Conservation (phyloP, 2,888 invertebrate genomes). For the Cenopis cana region DNA sequence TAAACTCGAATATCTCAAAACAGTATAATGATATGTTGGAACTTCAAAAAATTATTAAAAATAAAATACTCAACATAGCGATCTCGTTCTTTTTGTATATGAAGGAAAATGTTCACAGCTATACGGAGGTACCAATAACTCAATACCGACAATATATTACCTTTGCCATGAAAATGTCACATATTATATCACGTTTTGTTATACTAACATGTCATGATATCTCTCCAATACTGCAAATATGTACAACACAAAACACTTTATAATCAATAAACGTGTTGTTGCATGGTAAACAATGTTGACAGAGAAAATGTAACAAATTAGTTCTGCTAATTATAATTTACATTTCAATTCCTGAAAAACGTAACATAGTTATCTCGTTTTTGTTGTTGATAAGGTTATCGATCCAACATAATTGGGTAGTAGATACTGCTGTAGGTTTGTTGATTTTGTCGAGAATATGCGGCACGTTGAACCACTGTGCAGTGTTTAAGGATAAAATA, state of each 20-base stretch:
- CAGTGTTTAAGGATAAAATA: neutral
- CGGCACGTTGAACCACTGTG: constrained; percentile 24
- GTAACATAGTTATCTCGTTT: constrained; percentile 3
- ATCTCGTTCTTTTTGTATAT: too few relatives aligned
- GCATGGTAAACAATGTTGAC: constrained; percentile 22
- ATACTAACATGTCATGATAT: neutral
- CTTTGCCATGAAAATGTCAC: too few relatives aligned
- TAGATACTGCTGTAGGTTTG: constrained; percentile 12
- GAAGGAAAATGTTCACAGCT: too few relatives aligned
- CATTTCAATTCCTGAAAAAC: constrained; percentile 9
- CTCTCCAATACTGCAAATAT: neutral
- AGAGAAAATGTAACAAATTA: neutral
- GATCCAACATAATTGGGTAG: constrained; percentile 18
- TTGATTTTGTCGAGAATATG: constrained; percentile 16
- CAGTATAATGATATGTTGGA: too few relatives aligned
- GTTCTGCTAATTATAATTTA: constrained; percentile 1
- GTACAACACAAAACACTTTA: neutral
- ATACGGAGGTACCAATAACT: too few relatives aligned
- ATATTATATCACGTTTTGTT: neutral
- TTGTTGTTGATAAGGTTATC: constrained; percentile 33
- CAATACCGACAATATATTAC: too few relatives aligned
- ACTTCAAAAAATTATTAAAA: too few relatives aligned
- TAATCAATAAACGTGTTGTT: constrained; percentile 20
- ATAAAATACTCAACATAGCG: too few relatives aligned
- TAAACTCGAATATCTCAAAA: too few relatives aligned